Evolutionary conservation across 2,888 invertebrate species (phyloP).

Genomic region (Empis livida): DNA sequence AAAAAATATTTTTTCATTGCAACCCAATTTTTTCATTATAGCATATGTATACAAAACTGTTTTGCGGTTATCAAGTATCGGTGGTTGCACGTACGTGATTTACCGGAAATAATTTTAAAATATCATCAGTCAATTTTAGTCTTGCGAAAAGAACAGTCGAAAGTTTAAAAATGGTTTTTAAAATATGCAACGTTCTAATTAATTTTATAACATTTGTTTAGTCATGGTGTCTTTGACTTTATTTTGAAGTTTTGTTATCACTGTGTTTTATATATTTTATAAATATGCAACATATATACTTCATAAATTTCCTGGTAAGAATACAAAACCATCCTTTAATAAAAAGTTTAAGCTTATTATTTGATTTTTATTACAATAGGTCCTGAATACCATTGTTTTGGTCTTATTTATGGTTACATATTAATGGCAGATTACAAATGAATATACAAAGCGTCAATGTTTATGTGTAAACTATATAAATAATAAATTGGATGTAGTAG

Average conservation of each 20-base stretch:
- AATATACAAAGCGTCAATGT: slow-evolving; percentile 39
- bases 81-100: too few relatives aligned
- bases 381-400: slow-evolving; percentile 50
- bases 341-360: too few relatives aligned
- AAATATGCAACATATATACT: not conserved
- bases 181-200: not conserved
- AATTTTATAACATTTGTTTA: not conserved
- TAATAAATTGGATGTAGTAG: too few relatives aligned
- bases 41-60: too few relatives aligned
- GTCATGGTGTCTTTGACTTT: not conserved
- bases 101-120: too few relatives aligned
- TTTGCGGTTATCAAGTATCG: too few relatives aligned
- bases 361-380: slow-evolving; percentile 36
- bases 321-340: not conserved
- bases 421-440: slow-evolving; percentile 40
- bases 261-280: not conserved
- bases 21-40: too few relatives aligned
- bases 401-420: slow-evolving; percentile 45
- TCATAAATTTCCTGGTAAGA: not conserved
- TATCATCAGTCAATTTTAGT: too few relatives aligned
- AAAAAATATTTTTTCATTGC: too few relatives aligned
- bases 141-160: too few relatives aligned
- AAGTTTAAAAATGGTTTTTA: not conserved
- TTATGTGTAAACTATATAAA: slow-evolving; percentile 43
- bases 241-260: not conserved